Base-by-base conservation (phyloP, 2,888 invertebrate species). In the Erebia epiphron region DNA sequence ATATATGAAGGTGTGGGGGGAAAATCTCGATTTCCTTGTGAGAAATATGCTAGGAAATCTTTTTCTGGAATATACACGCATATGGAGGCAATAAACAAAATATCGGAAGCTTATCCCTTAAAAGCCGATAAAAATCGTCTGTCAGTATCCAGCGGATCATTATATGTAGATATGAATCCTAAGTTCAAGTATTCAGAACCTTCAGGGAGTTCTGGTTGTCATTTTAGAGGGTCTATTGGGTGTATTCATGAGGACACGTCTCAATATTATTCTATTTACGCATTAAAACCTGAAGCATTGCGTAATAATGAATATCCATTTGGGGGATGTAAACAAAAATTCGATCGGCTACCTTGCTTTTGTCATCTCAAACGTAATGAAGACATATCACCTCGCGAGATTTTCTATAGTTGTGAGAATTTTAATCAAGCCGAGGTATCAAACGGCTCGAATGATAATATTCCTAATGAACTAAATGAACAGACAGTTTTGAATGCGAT, bases 291-390 rank as follows among this genome's bases (percentile, higher is more conserved):
- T 1, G 72, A 79, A 16, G 76, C 82, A 13, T 3, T 81, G 9
- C 76, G 70, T 18, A 80, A 80, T 18, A 75, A 82, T 69, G 80
- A 67, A 26, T 80, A 79, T 68, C 90, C 88, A 14, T 89, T 90
- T 71, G 79, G 79, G n/a, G 86, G 75, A 76, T 82, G 72, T 50
- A 87, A 79, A 80, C 77, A 80, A 67, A 81, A 78, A 73, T 79
- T 78, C 49, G 75, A 79, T 21, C 80, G 80, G 3, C 79, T 82
- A 76, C 87, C 86, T 16, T 90, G 90, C 76, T 86, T 82, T 77
- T 90, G 90, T 75, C 78, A 82, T 18, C 49, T 35, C 18, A 64
- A 70, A 57, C 52, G n/a, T 26, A 61, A 75, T 66, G 67, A 62
- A 70, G 50, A 64, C 56, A 58, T 61, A 14, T 66, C 67, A 11